Conservation (phyloP, 2,797 vertebrate species). For the Pseudomugil tenellus region DNA sequence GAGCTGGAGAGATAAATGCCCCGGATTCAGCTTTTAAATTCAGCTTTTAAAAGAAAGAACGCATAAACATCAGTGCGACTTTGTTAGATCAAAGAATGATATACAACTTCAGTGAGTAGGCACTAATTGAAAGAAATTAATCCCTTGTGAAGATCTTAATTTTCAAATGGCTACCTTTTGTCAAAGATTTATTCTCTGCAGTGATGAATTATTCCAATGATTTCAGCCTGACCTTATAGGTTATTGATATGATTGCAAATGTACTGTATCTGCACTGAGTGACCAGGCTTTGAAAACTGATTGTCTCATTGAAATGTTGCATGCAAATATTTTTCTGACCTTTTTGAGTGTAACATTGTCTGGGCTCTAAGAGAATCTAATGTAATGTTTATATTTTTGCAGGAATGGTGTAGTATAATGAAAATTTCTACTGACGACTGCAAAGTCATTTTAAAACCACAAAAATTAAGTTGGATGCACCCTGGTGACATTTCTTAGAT, state of each 20-base stretch:
- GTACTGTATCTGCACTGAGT: constrained; percentile 52
- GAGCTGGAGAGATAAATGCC: constrained; percentile 31
- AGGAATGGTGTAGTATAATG: not conserved
- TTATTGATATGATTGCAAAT: constrained; percentile 62
- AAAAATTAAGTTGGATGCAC: not conserved
- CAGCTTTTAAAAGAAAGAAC: not conserved
- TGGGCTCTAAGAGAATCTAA: constrained; percentile 25
- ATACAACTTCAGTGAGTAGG: not conserved
- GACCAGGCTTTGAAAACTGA: constrained; percentile 57
- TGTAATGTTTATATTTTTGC: constrained; percentile 3
- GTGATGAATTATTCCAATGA: constrained; percentile 47
- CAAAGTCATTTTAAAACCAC: not conserved
- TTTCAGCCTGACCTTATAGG: constrained; percentile 57
- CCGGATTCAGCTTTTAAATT: not conserved
- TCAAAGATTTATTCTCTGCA: constrained; percentile 17
- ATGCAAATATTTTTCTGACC: constrained; percentile 50
- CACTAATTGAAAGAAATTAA: not conserved
- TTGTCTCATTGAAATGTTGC: constrained; percentile 61
- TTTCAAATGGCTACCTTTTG: constrained; percentile 24
- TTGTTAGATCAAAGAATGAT: too few species aligned
- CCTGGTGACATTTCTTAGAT: too few species aligned
- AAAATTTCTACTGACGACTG: not conserved
- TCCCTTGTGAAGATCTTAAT: constrained; percentile 29
- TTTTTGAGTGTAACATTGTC: constrained; percentile 45
- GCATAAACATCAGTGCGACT: not conserved